phyloP scores from a whole-genome alignment of 2,797 vertebrate genomes.

The Florisuga fusca region DNA sequence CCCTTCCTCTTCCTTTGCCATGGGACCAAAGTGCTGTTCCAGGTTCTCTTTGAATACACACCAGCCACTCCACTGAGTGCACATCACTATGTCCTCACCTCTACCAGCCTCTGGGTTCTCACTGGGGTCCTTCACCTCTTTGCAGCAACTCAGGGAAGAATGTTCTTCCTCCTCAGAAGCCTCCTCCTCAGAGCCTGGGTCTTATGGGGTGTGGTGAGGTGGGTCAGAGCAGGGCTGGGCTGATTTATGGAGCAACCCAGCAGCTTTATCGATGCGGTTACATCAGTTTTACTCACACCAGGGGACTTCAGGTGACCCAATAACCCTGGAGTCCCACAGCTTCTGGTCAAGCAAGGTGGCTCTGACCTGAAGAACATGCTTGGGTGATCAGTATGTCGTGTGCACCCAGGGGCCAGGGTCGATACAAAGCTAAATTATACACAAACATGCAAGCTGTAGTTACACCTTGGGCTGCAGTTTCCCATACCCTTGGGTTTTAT shows the following conservation, averaged over 20 bases:
- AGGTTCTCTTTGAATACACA: not conserved
- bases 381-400: not conserved
- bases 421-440: not conserved
- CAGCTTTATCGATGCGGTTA: not conserved
- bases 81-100: not conserved
- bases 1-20: not conserved
- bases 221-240: not conserved
- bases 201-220: rapidly evolving
- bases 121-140: not conserved
- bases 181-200: not conserved
- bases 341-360: not conserved
- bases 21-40: not conserved
- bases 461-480: not conserved
- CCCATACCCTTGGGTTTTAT: not conserved
- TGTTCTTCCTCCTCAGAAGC: too few relatives aligned
- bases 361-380: not conserved
- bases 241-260: not conserved
- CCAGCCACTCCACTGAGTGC: rapidly evolving
- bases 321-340: not conserved
- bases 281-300: not conserved
- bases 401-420: not conserved
- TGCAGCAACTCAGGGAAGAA: not conserved
- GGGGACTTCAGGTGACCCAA: not conserved
- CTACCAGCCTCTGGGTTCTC: not conserved
- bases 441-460: too few relatives aligned